Evolutionary conservation across 2,888 invertebrate genomes (phyloP).

Genomic region (Drosophila differens): DNA sequence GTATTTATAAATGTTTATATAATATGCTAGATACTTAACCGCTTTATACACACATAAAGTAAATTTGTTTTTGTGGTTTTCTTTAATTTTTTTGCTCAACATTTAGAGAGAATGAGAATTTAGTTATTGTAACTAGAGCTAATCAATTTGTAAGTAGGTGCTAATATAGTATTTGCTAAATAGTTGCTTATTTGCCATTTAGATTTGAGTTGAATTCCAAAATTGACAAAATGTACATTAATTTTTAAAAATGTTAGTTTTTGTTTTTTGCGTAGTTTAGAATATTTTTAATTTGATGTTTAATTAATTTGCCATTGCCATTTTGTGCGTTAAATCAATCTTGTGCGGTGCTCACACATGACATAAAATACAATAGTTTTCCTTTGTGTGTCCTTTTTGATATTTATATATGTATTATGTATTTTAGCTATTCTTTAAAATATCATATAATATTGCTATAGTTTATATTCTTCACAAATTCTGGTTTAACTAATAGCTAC

Average conservation of each 20-base stretch:
- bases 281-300: slow-evolving; percentile 11
- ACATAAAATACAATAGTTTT: slow-evolving; percentile 4
- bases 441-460: slow-evolving; percentile 76
- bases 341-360: slow-evolving; percentile 55
- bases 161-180: slow-evolving; percentile 41
- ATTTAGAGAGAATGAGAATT: slow-evolving; percentile 33
- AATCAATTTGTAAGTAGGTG: slow-evolving; percentile 30
- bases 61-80: slow-evolving; percentile 26
- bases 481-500: slow-evolving; percentile 26
- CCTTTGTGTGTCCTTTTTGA: slow-evolving; percentile 21
- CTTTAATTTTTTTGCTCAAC: slow-evolving; percentile 22
- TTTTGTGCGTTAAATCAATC: slow-evolving; percentile 35
- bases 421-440: slow-evolving; percentile 45
- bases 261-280: not conserved
- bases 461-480: slow-evolving; percentile 53
- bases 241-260: slow-evolving; percentile 30
- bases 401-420: slow-evolving; percentile 15
- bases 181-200: slow-evolving; percentile 38
- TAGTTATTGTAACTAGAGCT: slow-evolving; percentile 24
- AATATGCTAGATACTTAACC: slow-evolving; percentile 34
- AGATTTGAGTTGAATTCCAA: slow-evolving; percentile 64
- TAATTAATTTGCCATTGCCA: not conserved
- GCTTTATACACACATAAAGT: slow-evolving; percentile 65
- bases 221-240: slow-evolving; percentile 61
- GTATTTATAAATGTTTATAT: slow-evolving; percentile 16